phyloP scores from a whole-genome alignment of 2,113 vertebrate genomes.

The Anoura caudifer region DNA sequence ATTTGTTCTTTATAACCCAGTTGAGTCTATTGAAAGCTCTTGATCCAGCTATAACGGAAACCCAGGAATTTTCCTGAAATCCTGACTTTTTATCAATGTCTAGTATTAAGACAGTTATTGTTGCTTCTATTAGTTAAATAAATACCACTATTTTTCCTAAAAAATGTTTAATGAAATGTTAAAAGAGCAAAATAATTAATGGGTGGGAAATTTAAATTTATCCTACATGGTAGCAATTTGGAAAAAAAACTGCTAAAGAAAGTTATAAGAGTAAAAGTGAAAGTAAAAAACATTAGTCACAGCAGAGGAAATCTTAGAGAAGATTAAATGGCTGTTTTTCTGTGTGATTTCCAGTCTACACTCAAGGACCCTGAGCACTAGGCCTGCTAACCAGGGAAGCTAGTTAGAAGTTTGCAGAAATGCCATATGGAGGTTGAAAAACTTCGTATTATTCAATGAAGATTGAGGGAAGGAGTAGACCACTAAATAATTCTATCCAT shows the following conservation, averaged over 20 bases:
- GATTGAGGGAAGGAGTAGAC: neutral
- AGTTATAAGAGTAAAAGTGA: neutral
- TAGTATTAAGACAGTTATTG: neutral
- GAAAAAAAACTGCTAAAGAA: neutral
- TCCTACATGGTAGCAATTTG: neutral
- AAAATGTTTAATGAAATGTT: neutral
- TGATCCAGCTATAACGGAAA: neutral
- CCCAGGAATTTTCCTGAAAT: neutral
- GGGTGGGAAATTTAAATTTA: neutral
- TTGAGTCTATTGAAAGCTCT: neutral
- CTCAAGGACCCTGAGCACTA: neutral
- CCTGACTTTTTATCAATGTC: neutral
- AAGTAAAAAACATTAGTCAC: neutral
- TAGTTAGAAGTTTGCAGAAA: neutral
- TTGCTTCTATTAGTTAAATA: neutral
- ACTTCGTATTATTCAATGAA: neutral
- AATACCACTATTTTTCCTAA: neutral
- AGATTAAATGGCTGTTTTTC: neutral
- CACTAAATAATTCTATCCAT: neutral
- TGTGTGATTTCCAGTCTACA: neutral
- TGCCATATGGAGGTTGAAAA: neutral
- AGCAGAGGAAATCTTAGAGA: neutral
- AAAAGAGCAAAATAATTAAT: slow-evolving; percentile 6
- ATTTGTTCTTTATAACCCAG: neutral
- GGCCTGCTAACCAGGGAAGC: neutral